These are phyloP conservation scores for Hystrix brachyura DNA, from an alignment of 2,113 vertebrate species.

Conservation along the genomic window DNA sequence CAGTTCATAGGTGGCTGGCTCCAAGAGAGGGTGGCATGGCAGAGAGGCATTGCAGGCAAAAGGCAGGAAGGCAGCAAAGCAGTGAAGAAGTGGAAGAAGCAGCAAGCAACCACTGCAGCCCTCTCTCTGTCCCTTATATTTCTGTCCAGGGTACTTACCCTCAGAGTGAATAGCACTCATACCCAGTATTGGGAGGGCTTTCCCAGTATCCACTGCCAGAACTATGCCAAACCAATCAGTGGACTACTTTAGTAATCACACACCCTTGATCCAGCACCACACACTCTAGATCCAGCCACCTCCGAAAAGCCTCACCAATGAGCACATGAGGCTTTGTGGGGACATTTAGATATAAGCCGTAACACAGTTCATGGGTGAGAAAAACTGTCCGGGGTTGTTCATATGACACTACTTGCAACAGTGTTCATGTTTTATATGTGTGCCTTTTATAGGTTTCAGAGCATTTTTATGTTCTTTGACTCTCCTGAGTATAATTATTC, in stretches of 20 bases:
- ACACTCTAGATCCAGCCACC: not conserved
- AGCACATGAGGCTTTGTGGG: not conserved
- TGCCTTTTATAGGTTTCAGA: constrained; percentile 27
- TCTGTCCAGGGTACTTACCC: not conserved
- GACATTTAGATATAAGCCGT: not conserved
- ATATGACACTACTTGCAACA: constrained; percentile 14
- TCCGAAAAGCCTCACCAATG: not conserved
- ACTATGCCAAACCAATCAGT: not conserved
- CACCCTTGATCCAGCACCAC: not conserved
- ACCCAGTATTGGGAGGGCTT: not conserved
- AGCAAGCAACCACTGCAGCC: not conserved
- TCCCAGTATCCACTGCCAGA: not conserved
- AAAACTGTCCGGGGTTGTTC: not conserved
- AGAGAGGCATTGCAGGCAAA: not conserved
- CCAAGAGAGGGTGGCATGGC: not conserved
- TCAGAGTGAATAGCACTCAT: not conserved
- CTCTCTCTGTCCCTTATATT: not conserved
- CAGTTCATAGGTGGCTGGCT: not conserved
- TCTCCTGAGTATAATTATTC: constrained; percentile 23
- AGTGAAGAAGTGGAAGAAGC: not conserved
- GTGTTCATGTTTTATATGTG: not conserved
- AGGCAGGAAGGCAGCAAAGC: not conserved
- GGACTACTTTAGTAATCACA: not conserved
- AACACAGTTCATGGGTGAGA: not conserved
- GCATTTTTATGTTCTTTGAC: not conserved